Conservation (phyloP, 2,888 invertebrate genomes). For the Crioceris asparagi region DNA sequence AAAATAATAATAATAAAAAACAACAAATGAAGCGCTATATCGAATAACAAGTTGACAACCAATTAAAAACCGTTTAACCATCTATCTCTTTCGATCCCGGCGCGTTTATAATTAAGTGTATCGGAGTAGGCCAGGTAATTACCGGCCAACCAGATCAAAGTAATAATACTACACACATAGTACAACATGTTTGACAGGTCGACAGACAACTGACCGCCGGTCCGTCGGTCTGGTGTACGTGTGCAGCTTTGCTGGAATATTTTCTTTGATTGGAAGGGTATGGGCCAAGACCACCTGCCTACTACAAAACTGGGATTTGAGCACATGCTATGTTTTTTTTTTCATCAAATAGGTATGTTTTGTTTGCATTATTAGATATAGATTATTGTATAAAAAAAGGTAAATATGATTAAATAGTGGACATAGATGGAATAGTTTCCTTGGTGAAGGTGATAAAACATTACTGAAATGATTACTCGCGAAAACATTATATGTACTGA, state of each 20-base stretch:
- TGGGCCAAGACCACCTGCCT: neutral
- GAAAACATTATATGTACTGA: too few relatives aligned
- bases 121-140: slow-evolving; percentile 35
- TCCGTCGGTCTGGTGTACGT: too few relatives aligned
- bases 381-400: neutral
- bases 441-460: too few relatives aligned
- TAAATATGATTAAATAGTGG: neutral
- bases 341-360: neutral
- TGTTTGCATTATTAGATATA: neutral
- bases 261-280: too few relatives aligned
- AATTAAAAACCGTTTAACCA: slow-evolving; percentile 37
- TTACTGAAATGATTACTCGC: too few relatives aligned
- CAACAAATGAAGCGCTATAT: too few relatives aligned
- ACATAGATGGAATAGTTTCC: neutral
- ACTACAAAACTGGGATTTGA: neutral
- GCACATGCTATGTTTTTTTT: neutral
- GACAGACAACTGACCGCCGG: too few relatives aligned
- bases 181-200: too few relatives aligned
- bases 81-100: slow-evolving; percentile 32
- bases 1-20: too few relatives aligned
- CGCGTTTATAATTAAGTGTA: slow-evolving; percentile 37
- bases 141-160: slow-evolving; percentile 33
- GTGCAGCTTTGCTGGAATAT: too few relatives aligned
- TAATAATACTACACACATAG: too few relatives aligned
- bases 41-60: slow-evolving; percentile 35